Percentiles rank a stretch among this genome's conserved stretches.
phyloP scores from a whole-genome alignment of 2,888 invertebrate genomes.

The Suillia variegata region DNA sequence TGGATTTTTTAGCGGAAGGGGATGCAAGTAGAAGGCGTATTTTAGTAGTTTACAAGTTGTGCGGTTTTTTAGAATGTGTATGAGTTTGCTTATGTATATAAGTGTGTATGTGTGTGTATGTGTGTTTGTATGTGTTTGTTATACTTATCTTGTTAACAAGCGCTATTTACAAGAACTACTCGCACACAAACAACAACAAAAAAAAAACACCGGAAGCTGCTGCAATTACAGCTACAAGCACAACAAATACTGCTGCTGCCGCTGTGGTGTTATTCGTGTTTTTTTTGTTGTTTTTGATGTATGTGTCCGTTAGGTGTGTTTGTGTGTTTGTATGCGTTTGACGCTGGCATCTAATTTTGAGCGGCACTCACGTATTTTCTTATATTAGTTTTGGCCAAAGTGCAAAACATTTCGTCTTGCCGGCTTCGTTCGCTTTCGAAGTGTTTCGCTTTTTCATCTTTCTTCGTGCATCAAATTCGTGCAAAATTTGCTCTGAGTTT shows the following conservation, averaged over 20 bases:
- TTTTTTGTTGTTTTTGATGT: too few relatives aligned
- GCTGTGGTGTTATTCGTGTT: too few relatives aligned
- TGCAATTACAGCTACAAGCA: not conserved
- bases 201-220: not conserved
- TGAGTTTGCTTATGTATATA: not conserved
- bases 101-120: not conserved
- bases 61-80: not conserved
- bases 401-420: not conserved
- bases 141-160: conserved; percentile 11
- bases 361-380: not conserved
- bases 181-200: not conserved
- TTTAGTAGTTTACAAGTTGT: not conserved
- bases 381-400: not conserved
- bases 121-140: conserved; percentile 2
- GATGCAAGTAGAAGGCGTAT: too few relatives aligned
- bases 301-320: not conserved
- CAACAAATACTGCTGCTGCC: too few relatives aligned
- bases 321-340: not conserved
- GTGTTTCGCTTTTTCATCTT: too few relatives aligned
- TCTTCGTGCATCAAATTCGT: too few relatives aligned
- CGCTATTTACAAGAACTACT: not conserved
- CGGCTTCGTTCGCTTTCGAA: too few relatives aligned
- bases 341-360: not conserved
- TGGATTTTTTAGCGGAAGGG: too few relatives aligned
- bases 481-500: too few relatives aligned